These are phyloP conservation scores for Agonum fuliginosum DNA, from an alignment of 2,888 invertebrate genomes.

Conservation along the genomic window DNA sequence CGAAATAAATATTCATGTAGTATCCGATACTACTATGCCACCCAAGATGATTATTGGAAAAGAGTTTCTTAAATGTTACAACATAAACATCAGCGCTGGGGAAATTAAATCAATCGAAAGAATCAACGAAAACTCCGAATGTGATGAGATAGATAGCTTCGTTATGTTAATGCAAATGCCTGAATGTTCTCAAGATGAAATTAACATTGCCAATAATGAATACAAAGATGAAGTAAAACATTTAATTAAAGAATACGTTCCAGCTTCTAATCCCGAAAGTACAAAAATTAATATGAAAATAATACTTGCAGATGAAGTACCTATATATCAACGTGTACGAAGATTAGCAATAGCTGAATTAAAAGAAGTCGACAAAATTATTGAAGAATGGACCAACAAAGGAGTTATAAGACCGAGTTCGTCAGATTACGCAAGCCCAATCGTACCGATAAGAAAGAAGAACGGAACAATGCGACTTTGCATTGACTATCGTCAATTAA, in stretches of 20 bases:
- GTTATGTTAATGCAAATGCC: not conserved
- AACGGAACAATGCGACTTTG: conserved; percentile 40
- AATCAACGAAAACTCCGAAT: conserved; percentile 4
- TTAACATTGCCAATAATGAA: not conserved
- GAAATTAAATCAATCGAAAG: not conserved
- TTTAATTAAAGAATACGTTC: conserved; percentile 7
- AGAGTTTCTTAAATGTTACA: conserved; percentile 18
- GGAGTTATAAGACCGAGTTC: conserved; percentile 49
- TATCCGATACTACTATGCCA: conserved; percentile 47
- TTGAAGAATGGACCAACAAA: conserved; percentile 14
- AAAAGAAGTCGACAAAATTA: conserved; percentile 22
- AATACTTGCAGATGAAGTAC: not conserved
- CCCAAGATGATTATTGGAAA: conserved; percentile 50
- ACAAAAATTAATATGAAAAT: conserved; percentile 28
- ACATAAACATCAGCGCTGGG: not conserved
- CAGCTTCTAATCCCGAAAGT: not conserved
- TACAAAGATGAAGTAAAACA: not conserved
- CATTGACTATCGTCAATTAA: conserved; percentile 33
- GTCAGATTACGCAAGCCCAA: conserved; percentile 51
- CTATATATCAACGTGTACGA: conserved; percentile 20
- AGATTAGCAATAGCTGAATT: not conserved
- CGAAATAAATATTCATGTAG: conserved; percentile 43
- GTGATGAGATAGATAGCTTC: not conserved
- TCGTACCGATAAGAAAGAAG: conserved; percentile 47
- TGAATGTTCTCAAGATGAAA: not conserved